Conservation (phyloP, 2,113 vertebrate genomes). For the Acanthochromis polyacanthus region DNA sequence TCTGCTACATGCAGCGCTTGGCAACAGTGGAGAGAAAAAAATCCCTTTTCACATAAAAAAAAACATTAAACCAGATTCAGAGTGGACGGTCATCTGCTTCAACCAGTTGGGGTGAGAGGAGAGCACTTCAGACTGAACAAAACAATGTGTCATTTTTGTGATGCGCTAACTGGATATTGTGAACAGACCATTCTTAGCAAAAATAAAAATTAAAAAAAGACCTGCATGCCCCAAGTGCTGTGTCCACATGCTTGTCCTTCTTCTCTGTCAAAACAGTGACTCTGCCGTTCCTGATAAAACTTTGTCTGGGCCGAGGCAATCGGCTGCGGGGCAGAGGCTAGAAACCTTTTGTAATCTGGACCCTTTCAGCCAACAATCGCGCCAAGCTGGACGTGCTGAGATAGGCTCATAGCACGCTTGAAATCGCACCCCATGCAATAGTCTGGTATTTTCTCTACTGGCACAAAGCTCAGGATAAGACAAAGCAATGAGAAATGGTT, state of each 20-base stretch:
- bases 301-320: conserved; percentile 30
- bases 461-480: background rate
- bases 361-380: conserved; percentile 29
- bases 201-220: conserved; percentile 35
- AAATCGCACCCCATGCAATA: conserved; percentile 28
- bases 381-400: conserved; percentile 31
- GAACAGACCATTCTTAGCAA: conserved; percentile 4
- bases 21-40: too few species aligned
- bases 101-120: too few species aligned
- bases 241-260: conserved; percentile 51
- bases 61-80: too few species aligned
- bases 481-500: conserved; percentile 5
- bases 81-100: too few species aligned
- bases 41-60: too few species aligned
- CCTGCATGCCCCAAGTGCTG: conserved; percentile 28
- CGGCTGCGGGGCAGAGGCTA: conserved; percentile 30
- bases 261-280: conserved; percentile 50
- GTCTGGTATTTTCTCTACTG: conserved; percentile 7
- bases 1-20: too few species aligned
- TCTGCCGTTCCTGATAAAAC: conserved; percentile 63
- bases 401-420: conserved; percentile 26
- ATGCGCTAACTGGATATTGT: background rate
- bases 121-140: background rate
- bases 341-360: conserved; percentile 51
- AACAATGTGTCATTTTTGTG: conserved; percentile 8